These are phyloP conservation scores for Hirtodrosophila duncani DNA, from an alignment of 2,888 invertebrate species.

Conservation along the genomic window DNA sequence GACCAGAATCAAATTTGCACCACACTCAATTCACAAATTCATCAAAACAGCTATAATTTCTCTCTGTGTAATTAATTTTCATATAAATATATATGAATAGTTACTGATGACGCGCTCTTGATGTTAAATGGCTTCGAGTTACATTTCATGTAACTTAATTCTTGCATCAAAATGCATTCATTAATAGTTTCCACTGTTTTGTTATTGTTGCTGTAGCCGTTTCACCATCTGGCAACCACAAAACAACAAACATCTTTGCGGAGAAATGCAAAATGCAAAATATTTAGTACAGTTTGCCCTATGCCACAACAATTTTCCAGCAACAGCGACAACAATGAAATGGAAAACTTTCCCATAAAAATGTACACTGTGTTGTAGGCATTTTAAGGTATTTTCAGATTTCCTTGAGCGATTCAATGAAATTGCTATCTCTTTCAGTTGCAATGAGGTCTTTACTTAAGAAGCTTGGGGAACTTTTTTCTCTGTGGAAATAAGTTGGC, in stretches of 20 bases:
- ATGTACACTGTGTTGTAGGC: too few species aligned
- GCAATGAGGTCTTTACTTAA: too few species aligned
- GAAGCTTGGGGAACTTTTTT: too few species aligned
- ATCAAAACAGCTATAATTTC: too few species aligned
- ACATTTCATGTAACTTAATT: conserved; percentile 73
- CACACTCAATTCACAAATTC: too few species aligned
- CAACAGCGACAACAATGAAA: conserved; percentile 10
- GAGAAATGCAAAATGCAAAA: conserved; percentile 30
- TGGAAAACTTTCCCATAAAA: conserved; percentile 54
- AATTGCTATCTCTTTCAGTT: too few species aligned
- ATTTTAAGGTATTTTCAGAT: too few species aligned
- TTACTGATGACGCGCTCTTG: conserved; percentile 10
- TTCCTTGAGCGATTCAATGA: too few species aligned
- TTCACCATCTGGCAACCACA: conserved; percentile 24
- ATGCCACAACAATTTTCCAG: conserved; percentile 47
- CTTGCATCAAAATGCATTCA: conserved; percentile 74
- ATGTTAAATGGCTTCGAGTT: conserved; percentile 47
- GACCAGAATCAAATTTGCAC: too few species aligned
- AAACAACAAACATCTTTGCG: conserved; percentile 12
- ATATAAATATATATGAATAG: neutral
- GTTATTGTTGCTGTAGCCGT: conserved; percentile 7
- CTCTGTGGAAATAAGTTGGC: too few species aligned
- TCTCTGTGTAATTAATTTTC: too few species aligned
- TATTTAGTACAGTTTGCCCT: conserved; percentile 56
- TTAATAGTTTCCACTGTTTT: conserved; percentile 54